These are phyloP conservation scores for Anodontia alba DNA, from an alignment of 2,888 invertebrate genomes.

Conservation along the genomic window DNA sequence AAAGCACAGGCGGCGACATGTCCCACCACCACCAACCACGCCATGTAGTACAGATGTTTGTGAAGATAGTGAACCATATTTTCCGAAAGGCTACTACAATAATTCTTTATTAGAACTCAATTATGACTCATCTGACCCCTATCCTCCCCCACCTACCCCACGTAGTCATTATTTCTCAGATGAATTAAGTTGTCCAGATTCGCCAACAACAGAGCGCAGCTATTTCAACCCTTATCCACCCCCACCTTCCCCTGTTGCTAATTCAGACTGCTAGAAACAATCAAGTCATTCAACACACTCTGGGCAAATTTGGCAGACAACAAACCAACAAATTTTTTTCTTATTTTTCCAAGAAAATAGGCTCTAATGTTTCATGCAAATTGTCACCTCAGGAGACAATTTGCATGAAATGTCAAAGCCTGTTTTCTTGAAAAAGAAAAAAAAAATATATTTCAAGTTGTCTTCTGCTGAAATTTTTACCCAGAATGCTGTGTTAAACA, in stretches of 20 bases:
- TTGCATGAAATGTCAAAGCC: no score
- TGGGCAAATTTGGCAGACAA: no score
- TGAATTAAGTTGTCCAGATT: conserved; percentile 86
- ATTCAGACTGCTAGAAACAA: conserved; percentile 78
- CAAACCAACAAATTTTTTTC: no score
- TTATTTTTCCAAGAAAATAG: no score
- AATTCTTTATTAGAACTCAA: conserved; percentile 81
- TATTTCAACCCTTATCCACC: conserved; percentile 93
- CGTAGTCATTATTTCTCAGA: conserved; percentile 91
- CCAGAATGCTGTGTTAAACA: no score
- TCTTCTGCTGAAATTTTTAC: no score
- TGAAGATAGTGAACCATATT: conserved; percentile 87
- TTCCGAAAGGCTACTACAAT: conserved; percentile 69
- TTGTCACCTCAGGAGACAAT: no score
- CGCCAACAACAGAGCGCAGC: conserved; percentile 89
- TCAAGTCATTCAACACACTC: background rate
- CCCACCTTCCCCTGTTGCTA: conserved; percentile 91
- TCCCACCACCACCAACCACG: conserved; percentile 94
- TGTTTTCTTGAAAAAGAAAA: no score
- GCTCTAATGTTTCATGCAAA: no score
- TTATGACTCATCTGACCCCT: conserved; percentile 88
- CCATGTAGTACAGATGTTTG: conserved; percentile 98
- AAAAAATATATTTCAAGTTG: no score
- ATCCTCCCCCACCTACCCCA: conserved; percentile 92
- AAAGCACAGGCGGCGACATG: conserved; percentile 86